A percentile compares a stretch with the other conserved stretches of the same genome.
phyloP scores from a whole-genome alignment of 2,113 vertebrate species.

The Bambusicola thoracicus region DNA sequence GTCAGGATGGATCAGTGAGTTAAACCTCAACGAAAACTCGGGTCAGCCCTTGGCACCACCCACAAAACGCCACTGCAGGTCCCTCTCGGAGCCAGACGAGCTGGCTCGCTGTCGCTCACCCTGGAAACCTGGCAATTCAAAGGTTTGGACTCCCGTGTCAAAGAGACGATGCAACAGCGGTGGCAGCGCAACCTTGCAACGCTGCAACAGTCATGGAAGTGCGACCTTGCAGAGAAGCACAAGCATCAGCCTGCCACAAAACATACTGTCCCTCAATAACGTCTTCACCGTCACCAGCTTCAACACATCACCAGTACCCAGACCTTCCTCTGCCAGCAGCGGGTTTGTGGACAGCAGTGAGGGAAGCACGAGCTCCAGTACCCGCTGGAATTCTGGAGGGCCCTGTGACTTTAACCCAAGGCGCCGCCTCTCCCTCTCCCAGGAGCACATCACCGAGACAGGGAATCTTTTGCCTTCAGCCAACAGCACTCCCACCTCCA shows the following conservation, averaged over 20 bases:
- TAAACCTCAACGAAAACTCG: constrained; percentile 70
- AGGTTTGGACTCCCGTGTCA: constrained; percentile 82
- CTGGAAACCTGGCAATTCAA: constrained; percentile 80
- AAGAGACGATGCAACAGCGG: constrained; percentile 82
- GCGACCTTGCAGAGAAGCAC: constrained; percentile 73
- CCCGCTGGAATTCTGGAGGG: constrained; percentile 60
- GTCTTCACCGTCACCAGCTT: constrained; percentile 60
- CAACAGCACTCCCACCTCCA: constrained; percentile 79
- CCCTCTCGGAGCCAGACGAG: constrained; percentile 82
- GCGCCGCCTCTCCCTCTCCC: constrained; percentile 80
- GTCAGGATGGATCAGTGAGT: constrained; percentile 69
- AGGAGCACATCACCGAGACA: constrained; percentile 76
- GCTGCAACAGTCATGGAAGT: constrained; percentile 73
- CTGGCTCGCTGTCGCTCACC: constrained; percentile 76
- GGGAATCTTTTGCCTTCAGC: constrained; percentile 73
- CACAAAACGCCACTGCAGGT: constrained; percentile 80
- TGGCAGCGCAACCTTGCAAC: constrained; percentile 73
- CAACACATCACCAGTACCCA: constrained; percentile 69
- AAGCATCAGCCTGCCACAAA: constrained; percentile 71
- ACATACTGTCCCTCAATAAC: constrained; percentile 36
- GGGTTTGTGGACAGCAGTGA: constrained; percentile 76
- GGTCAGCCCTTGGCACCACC: constrained; percentile 76
- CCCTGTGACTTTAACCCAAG: constrained; percentile 71
- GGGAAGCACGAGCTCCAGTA: constrained; percentile 62
- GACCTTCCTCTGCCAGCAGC: constrained; percentile 78